These are phyloP conservation scores for Oegoconia quadripuncta DNA, from an alignment of 2,888 invertebrate species.

Conservation along the genomic window DNA sequence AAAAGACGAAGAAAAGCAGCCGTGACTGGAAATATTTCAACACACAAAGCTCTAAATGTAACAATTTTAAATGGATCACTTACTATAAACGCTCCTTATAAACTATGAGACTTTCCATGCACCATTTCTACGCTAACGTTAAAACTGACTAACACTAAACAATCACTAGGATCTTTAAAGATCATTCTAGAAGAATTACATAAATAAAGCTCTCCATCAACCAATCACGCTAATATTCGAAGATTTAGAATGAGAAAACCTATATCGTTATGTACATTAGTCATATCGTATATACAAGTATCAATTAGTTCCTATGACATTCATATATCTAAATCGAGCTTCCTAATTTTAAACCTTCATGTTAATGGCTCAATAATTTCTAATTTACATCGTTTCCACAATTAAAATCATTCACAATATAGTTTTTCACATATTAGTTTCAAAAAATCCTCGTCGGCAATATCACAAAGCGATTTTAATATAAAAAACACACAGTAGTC, in stretches of 20 bases:
- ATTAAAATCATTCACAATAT: slow-evolving; percentile 18
- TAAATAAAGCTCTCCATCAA: slow-evolving; percentile 54
- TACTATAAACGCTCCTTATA: slow-evolving; percentile 24
- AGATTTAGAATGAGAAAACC: slow-evolving; percentile 37
- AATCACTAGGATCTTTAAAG: slow-evolving; percentile 27
- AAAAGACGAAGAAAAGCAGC: slow-evolving; percentile 1
- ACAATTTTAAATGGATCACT: slow-evolving; percentile 18
- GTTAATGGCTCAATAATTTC: slow-evolving; percentile 19
- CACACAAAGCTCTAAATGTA: slow-evolving; percentile 6
- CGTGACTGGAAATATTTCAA: slow-evolving; percentile 1
- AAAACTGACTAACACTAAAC: slow-evolving; percentile 21
- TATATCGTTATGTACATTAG: slow-evolving; percentile 43
- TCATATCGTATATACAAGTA: slow-evolving; percentile 43
- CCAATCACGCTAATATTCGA: slow-evolving; percentile 42
- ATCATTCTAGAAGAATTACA: slow-evolving; percentile 23
- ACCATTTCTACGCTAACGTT: slow-evolving; percentile 40
- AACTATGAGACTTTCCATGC: slow-evolving; percentile 51
- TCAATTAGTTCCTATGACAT: slow-evolving; percentile 12
- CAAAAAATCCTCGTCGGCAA: slow-evolving; percentile 42
- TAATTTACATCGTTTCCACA: slow-evolving; percentile 31
- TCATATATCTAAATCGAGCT: slow-evolving; percentile 15
- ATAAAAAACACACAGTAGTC: slow-evolving; percentile 54
- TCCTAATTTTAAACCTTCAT: neutral
- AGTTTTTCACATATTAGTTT: slow-evolving; percentile 36
- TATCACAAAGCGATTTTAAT: slow-evolving; percentile 64